These are phyloP conservation scores for Seriola aureovittata DNA, from an alignment of 2,113 vertebrate genomes.

Conservation along the genomic window DNA sequence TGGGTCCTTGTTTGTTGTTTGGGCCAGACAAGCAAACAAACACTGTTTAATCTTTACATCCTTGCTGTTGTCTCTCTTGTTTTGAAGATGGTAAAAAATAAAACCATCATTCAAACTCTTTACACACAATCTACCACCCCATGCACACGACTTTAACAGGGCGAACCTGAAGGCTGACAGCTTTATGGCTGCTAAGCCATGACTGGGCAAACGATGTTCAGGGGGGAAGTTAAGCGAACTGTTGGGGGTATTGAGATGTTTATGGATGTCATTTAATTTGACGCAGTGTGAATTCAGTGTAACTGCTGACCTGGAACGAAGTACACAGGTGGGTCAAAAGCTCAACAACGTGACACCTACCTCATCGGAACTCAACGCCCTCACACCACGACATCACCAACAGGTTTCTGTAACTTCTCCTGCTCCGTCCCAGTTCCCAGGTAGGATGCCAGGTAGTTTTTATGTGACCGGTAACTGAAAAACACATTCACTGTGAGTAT, in stretches of 20 bases:
- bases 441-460: constrained; percentile 80
- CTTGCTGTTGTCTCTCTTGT: not conserved
- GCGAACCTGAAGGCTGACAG: too few relatives aligned
- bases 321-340: constrained; percentile 13
- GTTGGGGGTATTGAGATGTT: not conserved
- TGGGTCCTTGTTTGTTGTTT: too few relatives aligned
- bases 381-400: constrained; percentile 69
- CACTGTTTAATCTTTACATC: not conserved
- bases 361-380: constrained; percentile 11
- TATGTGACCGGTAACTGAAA: constrained; percentile 83
- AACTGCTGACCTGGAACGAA: not conserved
- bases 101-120: not conserved
- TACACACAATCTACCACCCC: not conserved
- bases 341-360: constrained; percentile 28
- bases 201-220: not conserved
- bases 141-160: too few relatives aligned
- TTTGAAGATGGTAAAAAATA: not conserved
- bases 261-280: not conserved
- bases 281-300: not conserved
- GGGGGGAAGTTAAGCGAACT: not conserved
- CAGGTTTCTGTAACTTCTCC: constrained; percentile 79
- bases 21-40: not conserved
- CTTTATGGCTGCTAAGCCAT: not conserved
- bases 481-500: constrained; percentile 32
- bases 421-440: constrained; percentile 76